Evolutionary conservation across 2,113 vertebrate genomes (phyloP).

Genomic region (Petrocephalus zakoni): DNA sequence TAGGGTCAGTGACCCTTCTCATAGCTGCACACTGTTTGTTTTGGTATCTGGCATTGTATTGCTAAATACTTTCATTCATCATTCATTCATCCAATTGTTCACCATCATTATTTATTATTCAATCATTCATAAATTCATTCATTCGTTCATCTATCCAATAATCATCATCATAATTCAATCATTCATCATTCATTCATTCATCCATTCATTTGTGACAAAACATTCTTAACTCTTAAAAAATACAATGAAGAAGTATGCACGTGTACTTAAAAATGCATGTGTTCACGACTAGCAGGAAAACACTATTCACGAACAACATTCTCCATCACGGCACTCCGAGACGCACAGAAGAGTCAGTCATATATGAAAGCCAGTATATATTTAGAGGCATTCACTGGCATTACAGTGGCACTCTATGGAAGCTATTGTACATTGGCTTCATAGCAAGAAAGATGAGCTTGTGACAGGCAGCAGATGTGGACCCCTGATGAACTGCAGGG

Average conservation of each 20-base stretch:
- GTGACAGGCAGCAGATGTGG: conserved; percentile 56
- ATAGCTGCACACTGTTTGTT: not conserved
- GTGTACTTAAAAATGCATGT: too few relatives aligned
- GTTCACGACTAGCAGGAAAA: not conserved
- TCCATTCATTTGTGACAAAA: not conserved
- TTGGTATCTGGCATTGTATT: not conserved
- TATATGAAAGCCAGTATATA: not conserved
- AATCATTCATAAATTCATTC: not conserved
- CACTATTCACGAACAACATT: not conserved
- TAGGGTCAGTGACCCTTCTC: not conserved
- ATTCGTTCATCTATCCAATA: not conserved
- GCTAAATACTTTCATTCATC: not conserved
- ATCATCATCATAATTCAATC: not conserved
- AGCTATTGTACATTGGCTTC: conserved; percentile 15
- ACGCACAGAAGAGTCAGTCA: not conserved
- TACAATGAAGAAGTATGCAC: too few relatives aligned
- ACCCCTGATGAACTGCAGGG: conserved; percentile 54
- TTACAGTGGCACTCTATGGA: not conserved
- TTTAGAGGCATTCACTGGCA: not conserved
- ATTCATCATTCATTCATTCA: not conserved
- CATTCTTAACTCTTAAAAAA: too few relatives aligned
- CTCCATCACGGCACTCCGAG: not conserved
- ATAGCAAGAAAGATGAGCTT: conserved; percentile 39
- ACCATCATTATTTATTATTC: too few relatives aligned
- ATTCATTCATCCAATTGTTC: too few relatives aligned